Base-by-base conservation (phyloP, 2,113 vertebrate genomes). In the Merops nubicus region DNA sequence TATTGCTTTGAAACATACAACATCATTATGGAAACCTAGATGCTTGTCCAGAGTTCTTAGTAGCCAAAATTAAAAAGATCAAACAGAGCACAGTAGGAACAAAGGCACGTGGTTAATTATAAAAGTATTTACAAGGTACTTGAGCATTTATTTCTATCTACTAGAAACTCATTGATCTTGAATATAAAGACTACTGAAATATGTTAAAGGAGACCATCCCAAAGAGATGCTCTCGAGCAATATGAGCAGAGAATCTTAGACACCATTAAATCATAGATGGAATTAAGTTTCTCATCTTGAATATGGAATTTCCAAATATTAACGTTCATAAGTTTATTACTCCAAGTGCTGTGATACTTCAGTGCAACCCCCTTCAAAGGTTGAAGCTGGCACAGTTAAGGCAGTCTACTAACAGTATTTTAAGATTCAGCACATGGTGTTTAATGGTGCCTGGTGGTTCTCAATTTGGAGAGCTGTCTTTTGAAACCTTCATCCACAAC, bases 31-130 rank as follows among this genome's bases (percentile, higher is more conserved):
- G 48, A 79, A 69, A 93, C n/a, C 42, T 63, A 85, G 78, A 45
- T 50, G 18, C n/a, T 77, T 57, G 50, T 56, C 57, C 73, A 33
- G 40, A 76, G 17, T 62, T 86, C 63, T 83, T 54, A 73, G 43
- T 68, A 83, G 72, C 59, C 88, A 92, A 93, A 93, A 90, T 62
- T 67, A 62, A 91, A 91, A 93, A 92, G 45, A 86, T 47, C 40
- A 80, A 45, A 88, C n/a, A 81, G 45, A 90, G 21, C 5, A 80
- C 59, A 51, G 62, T 50, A 93, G 59, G 88, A 93, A 88, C 83
- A 96, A 96, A 97, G 95, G 92, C 91, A 96, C 94, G 21, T 93
- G 79, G 63, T 86, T 91, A 80, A 83, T 93, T 95, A 93, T 88
- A 97, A 86, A 96, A 96, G 29, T 90, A 92, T 93, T 93, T 93